Evolutionary conservation across 2,888 invertebrate species (phyloP), one percentile per base, ranked within the genome.

Genomic region (Pterostichus madidus): DNA sequence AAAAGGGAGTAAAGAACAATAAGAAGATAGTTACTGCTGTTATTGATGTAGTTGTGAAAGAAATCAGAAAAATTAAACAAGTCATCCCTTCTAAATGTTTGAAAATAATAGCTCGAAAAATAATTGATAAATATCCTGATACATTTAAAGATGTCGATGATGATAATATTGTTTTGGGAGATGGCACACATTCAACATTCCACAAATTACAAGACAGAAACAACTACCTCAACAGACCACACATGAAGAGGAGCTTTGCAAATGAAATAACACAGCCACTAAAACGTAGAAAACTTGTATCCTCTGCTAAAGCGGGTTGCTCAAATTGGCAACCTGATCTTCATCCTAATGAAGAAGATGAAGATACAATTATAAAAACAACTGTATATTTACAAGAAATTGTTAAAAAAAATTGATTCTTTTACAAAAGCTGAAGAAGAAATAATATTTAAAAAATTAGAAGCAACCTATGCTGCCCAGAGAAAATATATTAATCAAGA

Each of bases 121-220:
- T 49, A n/a, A 8, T 76, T 2, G 56, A 76, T 13, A 76, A 56
- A 56, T 76, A 76, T 31, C 76, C 76, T 10, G 10, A 2, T 7
- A 52, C 11, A 17, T 76, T 76, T 56, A 53, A 76, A 24, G 76
- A 46, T 46, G 49, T 46, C 6, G 75, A 53, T 13, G 76, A 76
- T 15, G 53, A 76, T 13, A 35, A 35, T 10, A 35, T 76, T 32
- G 56, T 56, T 15, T 13, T 76, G n/a, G 76, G 76, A 53, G 53
- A 52, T 32, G 76, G 76, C 7, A 76, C 56, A 52, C 52, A 39
- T 53, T 53, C 53, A 53, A 52, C 32, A 8, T 53, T 24, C 8
- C 35, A 53, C 4, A 76, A 53, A 76, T 13, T 76, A 13, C 15
- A 15, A 15, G 71, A 71, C 15, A 0, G 71, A 46, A 71, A 71